phyloP scores from a whole-genome alignment of 1,140 invertebrate genomes.

The Brachionus koreanus region DNA sequence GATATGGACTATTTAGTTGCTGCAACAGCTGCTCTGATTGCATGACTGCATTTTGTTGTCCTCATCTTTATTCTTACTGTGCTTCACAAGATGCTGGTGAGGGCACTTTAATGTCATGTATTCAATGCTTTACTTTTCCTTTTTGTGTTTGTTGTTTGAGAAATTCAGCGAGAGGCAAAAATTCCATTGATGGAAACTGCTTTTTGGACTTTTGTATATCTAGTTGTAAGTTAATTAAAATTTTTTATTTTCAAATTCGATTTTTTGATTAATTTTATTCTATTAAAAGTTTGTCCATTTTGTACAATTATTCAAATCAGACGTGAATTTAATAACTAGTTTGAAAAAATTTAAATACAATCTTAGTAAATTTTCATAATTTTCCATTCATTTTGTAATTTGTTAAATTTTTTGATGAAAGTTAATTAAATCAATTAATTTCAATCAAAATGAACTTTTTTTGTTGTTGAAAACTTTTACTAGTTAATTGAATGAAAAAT shows the following conservation, averaged over 20 bases:
- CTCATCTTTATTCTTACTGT: not conserved
- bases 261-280: not conserved
- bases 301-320: conserved; percentile 29
- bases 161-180: not conserved
- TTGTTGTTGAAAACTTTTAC: no score
- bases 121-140: conserved; percentile 20
- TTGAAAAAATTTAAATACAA: no score
- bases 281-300: conserved; percentile 17
- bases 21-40: conserved; percentile 25
- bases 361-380: no score
- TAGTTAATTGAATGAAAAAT: no score
- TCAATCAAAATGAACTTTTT: no score
- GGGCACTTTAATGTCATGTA: not conserved
- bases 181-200: not conserved
- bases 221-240: not conserved
- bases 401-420: no score
- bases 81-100: conserved; percentile 39
- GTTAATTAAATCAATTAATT: no score
- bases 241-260: not conserved
- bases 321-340: conserved; percentile 24
- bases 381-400: no score
- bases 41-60: conserved; percentile 7
- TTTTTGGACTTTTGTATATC: not conserved
- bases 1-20: not conserved
- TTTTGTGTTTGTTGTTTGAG: conserved; percentile 21